These are phyloP conservation scores for Sorex araneus DNA, from an alignment of 2,113 vertebrate genomes.

Conservation along the genomic window DNA sequence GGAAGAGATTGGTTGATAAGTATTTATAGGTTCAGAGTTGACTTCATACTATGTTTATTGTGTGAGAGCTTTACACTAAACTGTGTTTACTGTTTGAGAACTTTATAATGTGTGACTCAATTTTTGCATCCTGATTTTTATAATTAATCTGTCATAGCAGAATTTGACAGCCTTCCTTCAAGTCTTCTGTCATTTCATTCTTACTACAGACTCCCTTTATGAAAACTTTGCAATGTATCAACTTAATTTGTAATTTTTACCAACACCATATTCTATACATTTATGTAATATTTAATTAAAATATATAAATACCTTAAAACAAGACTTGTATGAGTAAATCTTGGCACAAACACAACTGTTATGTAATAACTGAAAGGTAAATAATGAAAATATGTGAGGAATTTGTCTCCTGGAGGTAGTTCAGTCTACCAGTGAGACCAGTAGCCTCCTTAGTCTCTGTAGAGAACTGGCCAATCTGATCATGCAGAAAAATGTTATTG, in stretches of 20 bases:
- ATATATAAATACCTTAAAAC: background rate
- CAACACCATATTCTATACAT: background rate
- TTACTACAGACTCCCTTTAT: background rate
- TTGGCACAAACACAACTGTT: background rate
- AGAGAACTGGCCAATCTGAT: background rate
- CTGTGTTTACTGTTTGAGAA: background rate
- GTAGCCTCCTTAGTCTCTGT: too few species aligned
- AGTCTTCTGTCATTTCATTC: background rate
- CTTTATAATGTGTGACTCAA: background rate
- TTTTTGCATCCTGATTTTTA: background rate
- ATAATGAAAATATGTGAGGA: background rate
- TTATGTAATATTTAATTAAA: background rate
- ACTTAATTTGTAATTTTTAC: background rate
- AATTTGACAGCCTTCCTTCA: background rate
- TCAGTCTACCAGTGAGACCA: background rate
- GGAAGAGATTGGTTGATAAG: background rate
- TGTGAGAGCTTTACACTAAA: too few species aligned
- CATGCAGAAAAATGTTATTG: background rate
- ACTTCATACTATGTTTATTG: too few species aligned
- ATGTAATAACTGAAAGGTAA: background rate
- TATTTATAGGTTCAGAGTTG: background rate
- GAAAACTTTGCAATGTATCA: background rate
- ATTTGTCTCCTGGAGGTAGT: background rate
- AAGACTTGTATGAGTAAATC: background rate
- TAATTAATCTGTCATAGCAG: background rate